A percentile compares a stretch with the other conserved stretches of the same genome.
Evolutionary conservation across 92 coral and sea anemone genomes (phyloP).

Genomic region (Porites lobata): DNA sequence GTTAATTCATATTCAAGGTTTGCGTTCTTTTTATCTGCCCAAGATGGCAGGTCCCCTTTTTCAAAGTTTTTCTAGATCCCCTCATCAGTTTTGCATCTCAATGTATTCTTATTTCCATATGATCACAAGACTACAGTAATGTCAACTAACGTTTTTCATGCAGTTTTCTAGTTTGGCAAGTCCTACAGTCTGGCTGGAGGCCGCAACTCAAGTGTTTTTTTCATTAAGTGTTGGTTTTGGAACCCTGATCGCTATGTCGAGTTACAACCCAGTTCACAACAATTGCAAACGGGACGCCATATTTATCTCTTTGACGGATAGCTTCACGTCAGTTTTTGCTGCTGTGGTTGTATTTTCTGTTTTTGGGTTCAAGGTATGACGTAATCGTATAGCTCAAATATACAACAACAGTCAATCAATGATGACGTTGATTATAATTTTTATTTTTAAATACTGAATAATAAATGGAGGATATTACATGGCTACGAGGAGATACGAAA

Average conservation of each 20-base stretch:
- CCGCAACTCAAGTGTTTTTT: conserved; percentile 97
- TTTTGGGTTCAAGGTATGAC: conserved; percentile 92
- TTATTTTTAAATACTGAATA: too few species aligned
- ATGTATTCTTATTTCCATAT: too few species aligned
- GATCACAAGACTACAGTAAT: too few species aligned
- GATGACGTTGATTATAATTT: too few species aligned
- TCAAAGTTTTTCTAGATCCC: too few species aligned
- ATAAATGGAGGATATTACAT: too few species aligned
- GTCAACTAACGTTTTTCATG: not conserved
- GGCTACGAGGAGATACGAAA: too few species aligned
- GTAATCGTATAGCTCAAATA: not conserved
- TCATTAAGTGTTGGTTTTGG: conserved; percentile 96
- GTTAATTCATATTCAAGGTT: too few species aligned
- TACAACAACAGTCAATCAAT: too few species aligned
- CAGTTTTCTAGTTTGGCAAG: conserved; percentile 72
- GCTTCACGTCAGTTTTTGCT: conserved; percentile 93
- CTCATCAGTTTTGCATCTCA: too few species aligned
- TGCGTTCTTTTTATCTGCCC: too few species aligned
- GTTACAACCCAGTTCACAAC: conserved; percentile 91
- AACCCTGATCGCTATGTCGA: conserved; percentile 96
- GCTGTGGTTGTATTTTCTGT: conserved; percentile 93
- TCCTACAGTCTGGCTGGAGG: conserved; percentile 94
- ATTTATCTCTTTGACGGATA: conserved; percentile 82
- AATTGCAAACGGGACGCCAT: conserved; percentile 97
- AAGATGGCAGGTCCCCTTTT: too few species aligned